Percentiles rank a stretch among this genome's conserved stretches.
Conservation (phyloP, 1,140 invertebrate genomes). For the Diachasmimorpha longicaudata region DNA sequence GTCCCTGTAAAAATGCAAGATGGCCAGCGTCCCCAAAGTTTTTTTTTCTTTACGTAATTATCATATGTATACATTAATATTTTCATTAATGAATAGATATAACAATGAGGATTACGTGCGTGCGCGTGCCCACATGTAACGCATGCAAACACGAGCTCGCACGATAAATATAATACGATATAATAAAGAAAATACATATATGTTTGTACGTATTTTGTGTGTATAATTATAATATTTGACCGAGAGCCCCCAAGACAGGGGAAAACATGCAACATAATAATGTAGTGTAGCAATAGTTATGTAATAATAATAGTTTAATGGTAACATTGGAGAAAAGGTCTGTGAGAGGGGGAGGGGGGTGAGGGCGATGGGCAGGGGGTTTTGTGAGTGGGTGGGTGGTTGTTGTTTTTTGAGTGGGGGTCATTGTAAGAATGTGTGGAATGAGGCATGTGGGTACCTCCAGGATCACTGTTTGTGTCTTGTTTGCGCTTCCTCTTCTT, state of each 20-base stretch:
- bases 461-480: conserved; percentile 88
- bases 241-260: conserved; percentile 52
- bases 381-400: conserved; percentile 1
- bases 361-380: conserved; percentile 27
- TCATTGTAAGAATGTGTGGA: conserved; percentile 59
- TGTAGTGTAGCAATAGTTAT: conserved; percentile 52
- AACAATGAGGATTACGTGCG: conserved; percentile 36
- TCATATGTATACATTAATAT: conserved; percentile 42
- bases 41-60: conserved; percentile 48
- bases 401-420: conserved; percentile 6
- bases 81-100: conserved; percentile 38
- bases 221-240: conserved; percentile 38
- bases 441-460: conserved; percentile 75
- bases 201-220: conserved; percentile 27
- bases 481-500: conserved; percentile 99
- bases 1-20: conserved; percentile 64
- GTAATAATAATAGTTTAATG: conserved; percentile 31
- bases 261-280: conserved; percentile 60
- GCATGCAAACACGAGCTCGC: conserved; percentile 53
- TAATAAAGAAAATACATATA: conserved; percentile 40
- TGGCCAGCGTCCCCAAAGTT: conserved; percentile 64
- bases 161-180: conserved; percentile 28
- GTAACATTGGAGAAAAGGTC: background rate
- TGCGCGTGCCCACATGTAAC: conserved; percentile 42
- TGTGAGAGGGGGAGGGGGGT: conserved; percentile 37